Conservation (phyloP, 2,797 vertebrate species). For the Nyctibius grandis region DNA sequence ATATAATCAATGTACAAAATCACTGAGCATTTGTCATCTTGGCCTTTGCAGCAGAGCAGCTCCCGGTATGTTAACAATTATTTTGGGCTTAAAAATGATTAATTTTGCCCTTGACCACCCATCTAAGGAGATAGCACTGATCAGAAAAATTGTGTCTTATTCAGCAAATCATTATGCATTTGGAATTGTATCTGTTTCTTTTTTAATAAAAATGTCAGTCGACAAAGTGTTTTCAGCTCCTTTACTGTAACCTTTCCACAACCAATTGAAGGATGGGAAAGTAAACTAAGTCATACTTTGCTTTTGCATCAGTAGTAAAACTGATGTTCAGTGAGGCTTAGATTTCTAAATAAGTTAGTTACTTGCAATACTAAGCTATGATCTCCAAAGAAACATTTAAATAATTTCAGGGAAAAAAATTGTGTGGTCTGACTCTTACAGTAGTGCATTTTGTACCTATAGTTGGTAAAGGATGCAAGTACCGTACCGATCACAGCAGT, state of each 20-base stretch:
- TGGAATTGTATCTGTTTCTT: neutral
- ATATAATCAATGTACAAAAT: neutral
- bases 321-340: neutral
- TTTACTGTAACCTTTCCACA: neutral
- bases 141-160: neutral
- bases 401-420: neutral
- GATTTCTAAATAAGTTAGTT: neutral
- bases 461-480: neutral
- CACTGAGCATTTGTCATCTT: neutral
- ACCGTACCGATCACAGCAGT: neutral
- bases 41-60: neutral
- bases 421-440: neutral
- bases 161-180: neutral
- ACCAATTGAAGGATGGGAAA: neutral
- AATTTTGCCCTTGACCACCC: neutral
- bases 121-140: neutral
- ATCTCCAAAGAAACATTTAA: neutral
- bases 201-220: neutral
- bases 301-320: neutral
- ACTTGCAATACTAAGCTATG: neutral
- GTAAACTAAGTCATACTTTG: neutral
- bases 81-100: neutral
- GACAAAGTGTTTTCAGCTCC: neutral
- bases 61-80: neutral
- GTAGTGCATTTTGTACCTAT: neutral